Base-by-base conservation (phyloP, 2,797 vertebrate genomes). In the Tenualosa thibaudeaui region DNA sequence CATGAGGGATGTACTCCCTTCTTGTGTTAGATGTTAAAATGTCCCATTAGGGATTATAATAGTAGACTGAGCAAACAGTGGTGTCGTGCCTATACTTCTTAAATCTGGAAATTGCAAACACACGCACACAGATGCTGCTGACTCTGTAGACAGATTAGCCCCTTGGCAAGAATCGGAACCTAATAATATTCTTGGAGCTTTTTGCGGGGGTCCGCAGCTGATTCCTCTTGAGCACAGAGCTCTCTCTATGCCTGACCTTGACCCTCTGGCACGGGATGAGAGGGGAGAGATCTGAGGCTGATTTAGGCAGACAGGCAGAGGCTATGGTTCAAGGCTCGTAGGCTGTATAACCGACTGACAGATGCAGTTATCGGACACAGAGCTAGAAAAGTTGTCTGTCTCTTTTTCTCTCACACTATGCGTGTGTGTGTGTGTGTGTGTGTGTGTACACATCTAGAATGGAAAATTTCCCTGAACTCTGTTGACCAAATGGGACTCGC, bases 211-310 rank as follows among this genome's bases (percentile, higher is more conserved):
- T 75, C 37, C 13, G 46, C 17, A 13, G 2, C n/a, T 17, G 31
- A 81, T 81, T 37, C 65, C 37, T 31, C 82, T n/a, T 43, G 46
- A 84, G 49, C 13, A 40, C 60, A 87, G 84, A 83, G 49, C 68
- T 0, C 46, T 83, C 53, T 46, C 84, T 85, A 85, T 87, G 87
- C 85, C 81, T 68, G 81, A 89, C 50, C 50, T 84, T 40, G 17
- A 17, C 51, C 54, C 83, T 68, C 60, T 86, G 86, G 85, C 86
- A 87, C 5, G 31, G 50, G 85, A 88, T 87, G 3, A 86, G 83
- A 87, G 84, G 26, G 26, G 2, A 9, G 40, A 84, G 12, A 10
- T 85, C 37, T 81, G 68, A 81, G 71, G 54, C 31, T 40, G 82
- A 37, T 58, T 56, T 81, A 49, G 24, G 46, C 17, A 84, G 9